These are phyloP conservation scores for Nematopogon swammerdamellus DNA, from an alignment of 2,888 invertebrate species.

Conservation along the genomic window DNA sequence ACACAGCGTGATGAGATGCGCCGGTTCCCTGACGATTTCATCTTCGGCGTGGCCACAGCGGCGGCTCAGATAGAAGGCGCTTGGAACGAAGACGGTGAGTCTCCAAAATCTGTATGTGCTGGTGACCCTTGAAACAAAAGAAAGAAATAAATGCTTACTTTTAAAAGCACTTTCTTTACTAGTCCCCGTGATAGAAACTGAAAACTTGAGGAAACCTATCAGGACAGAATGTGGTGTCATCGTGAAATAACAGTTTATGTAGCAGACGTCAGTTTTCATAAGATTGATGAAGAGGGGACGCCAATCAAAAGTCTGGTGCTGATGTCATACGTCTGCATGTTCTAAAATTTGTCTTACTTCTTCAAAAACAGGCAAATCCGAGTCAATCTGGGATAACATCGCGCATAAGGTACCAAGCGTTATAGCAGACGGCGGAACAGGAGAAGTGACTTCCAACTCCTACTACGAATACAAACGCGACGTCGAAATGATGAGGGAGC, in stretches of 20 bases:
- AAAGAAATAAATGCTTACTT: no score
- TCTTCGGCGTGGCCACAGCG: neutral
- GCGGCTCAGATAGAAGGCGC: neutral
- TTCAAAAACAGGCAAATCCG: slow-evolving; percentile 52
- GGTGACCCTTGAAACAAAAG: no score
- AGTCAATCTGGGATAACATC: slow-evolving; percentile 62
- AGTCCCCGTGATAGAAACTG: no score
- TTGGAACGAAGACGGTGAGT: neutral
- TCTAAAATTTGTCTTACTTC: no score
- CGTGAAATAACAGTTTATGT: no score
- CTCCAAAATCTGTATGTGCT: neutral
- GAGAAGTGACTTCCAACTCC: slow-evolving; percentile 56
- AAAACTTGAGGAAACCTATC: no score
- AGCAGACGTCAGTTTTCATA: no score
- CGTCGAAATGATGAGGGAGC: slow-evolving; percentile 38
- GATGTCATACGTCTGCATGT: no score
- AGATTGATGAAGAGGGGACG: no score
- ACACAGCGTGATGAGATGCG: neutral
- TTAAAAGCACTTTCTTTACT: no score
- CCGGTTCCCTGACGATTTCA: neutral
- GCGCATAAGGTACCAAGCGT: slow-evolving; percentile 44
- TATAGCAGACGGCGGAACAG: slow-evolving; percentile 51
- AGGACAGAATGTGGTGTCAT: no score
- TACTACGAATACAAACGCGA: slow-evolving; percentile 61
- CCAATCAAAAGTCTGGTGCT: neutral